Conservation (phyloP, 2,888 invertebrate genomes). For the Phengaris arion region DNA sequence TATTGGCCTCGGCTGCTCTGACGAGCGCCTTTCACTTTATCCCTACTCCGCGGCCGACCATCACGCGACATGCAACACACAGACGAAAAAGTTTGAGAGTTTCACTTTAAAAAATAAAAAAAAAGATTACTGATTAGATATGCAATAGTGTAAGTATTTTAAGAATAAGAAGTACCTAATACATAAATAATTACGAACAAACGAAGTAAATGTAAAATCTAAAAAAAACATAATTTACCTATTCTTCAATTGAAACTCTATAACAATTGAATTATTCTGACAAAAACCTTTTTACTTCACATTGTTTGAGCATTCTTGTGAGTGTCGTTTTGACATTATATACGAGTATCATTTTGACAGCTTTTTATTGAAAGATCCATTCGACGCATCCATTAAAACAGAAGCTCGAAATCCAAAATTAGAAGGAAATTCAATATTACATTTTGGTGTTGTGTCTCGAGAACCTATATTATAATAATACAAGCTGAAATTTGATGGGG, state of each 20-base stretch:
- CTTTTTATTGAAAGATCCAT: background rate
- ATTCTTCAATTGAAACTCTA: background rate
- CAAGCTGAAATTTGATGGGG: too few species aligned
- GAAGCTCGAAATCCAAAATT: background rate
- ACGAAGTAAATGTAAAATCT: background rate
- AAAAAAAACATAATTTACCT: too few species aligned
- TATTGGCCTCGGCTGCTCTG: too few species aligned
- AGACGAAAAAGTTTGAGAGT: too few species aligned
- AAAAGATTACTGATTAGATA: too few species aligned
- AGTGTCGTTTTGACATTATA: conserved; percentile 18
- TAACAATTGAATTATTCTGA: background rate
- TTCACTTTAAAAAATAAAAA: too few species aligned
- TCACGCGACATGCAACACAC: too few species aligned
- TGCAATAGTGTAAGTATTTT: too few species aligned
- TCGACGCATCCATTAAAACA: background rate
- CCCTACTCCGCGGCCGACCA: too few species aligned
- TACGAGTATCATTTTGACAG: conserved; percentile 9
- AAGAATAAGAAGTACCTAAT: too few species aligned
- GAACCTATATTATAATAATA: background rate
- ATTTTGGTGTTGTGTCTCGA: background rate
- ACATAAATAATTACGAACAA: too few species aligned
- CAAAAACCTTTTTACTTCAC: background rate
- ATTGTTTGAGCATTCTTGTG: conserved; percentile 1
- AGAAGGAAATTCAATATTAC: background rate
- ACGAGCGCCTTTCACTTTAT: too few species aligned